phyloP scores from a whole-genome alignment of 2,888 invertebrate species.

The Druceiella hillmani region DNA sequence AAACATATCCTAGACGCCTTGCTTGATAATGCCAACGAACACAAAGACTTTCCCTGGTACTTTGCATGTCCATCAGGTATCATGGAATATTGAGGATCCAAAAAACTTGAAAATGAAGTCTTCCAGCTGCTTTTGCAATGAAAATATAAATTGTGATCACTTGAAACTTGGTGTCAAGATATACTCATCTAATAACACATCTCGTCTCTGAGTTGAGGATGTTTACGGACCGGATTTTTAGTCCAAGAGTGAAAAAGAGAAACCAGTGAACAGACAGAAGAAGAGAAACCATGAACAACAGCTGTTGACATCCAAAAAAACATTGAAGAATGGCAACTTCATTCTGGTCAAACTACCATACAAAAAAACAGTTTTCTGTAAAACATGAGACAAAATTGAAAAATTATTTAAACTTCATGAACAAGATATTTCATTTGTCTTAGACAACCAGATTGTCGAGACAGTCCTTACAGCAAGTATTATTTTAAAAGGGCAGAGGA shows the following conservation, averaged over 20 bases:
- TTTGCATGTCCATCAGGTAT: conserved; percentile 13
- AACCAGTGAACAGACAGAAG: too few species aligned
- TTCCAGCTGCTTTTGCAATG: too few species aligned
- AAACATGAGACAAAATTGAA: conserved; percentile 13
- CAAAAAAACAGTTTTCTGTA: conserved; percentile 17
- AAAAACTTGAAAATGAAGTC: conserved; percentile 10
- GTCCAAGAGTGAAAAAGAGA: too few species aligned
- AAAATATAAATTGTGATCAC: too few species aligned
- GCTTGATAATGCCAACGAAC: conserved; percentile 10
- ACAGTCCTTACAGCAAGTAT: too few species aligned
- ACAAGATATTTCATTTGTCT: conserved; percentile 15
- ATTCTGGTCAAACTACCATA: conserved; percentile 7
- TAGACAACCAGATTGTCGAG: conserved; percentile 15
- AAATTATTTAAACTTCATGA: conserved; percentile 16
- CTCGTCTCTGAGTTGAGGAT: conserved; percentile 6
- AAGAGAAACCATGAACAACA: too few species aligned
- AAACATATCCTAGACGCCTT: too few species aligned
- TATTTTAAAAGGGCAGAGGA: too few species aligned
- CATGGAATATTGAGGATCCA: conserved; percentile 10
- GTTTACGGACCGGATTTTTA: conserved; percentile 8
- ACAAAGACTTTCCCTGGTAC: conserved; percentile 12
- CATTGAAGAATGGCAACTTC: conserved; percentile 9
- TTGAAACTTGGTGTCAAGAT: conserved; percentile 6
- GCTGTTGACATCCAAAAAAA: conserved; percentile 7
- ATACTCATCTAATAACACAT: too few species aligned